Conservation (phyloP, 1,140 invertebrate species). For the Cotesia vestalis region DNA sequence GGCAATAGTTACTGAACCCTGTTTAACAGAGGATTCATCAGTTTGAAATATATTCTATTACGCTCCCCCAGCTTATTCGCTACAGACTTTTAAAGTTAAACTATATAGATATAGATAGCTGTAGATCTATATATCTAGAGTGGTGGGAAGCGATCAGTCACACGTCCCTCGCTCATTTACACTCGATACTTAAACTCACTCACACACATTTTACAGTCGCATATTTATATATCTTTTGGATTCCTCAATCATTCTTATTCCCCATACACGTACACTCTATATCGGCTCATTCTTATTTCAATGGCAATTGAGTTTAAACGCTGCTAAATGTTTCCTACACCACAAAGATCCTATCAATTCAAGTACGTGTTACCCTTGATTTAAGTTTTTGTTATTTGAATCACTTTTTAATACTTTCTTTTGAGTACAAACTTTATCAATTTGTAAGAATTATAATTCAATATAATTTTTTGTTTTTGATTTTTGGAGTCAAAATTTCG, state of each 20-base stretch:
- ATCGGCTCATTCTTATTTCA: background rate
- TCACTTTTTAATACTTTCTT: too few relatives aligned
- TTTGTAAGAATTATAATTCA: too few relatives aligned
- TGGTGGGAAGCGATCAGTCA: constrained; percentile 13
- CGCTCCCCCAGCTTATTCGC: background rate
- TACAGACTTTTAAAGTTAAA: constrained; percentile 20
- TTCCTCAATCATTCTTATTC: constrained; percentile 12
- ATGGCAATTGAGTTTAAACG: constrained; percentile 7
- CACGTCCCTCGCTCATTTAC: constrained; percentile 8
- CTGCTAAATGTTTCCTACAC: background rate
- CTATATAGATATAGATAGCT: background rate
- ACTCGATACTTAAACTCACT: background rate
- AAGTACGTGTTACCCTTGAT: background rate
- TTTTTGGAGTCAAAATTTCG: too few relatives aligned
- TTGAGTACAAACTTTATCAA: too few relatives aligned
- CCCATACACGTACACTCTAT: background rate
- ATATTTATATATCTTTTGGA: background rate
- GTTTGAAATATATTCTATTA: constrained; percentile 22
- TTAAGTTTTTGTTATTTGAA: too few relatives aligned
- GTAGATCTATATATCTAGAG: too few relatives aligned
- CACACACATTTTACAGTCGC: background rate
- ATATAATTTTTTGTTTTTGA: too few relatives aligned
- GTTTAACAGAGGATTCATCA: constrained; percentile 9
- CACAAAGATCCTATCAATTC: background rate
- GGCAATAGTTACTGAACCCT: too few relatives aligned